A percentile compares a stretch with the other conserved stretches of the same genome.
These are phyloP conservation scores for Apostichopus japonicus DNA, from an alignment of 35 echinoderm and acorn worm species.

Conservation along the genomic window DNA sequence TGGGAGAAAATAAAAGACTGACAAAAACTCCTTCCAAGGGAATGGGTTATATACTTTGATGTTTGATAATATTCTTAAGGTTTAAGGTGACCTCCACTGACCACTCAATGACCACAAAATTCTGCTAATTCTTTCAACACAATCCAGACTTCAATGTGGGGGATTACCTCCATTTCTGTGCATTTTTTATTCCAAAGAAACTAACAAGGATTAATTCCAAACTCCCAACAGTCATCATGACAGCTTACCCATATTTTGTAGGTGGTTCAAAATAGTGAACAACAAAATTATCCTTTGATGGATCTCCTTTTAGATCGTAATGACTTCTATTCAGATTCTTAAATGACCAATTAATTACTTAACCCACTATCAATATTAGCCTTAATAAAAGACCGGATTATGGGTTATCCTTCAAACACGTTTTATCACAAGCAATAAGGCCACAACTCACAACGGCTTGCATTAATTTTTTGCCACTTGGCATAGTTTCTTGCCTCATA, in stretches of 20 bases:
- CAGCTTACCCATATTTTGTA: not conserved
- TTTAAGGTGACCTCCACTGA: not conserved
- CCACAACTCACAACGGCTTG: too few relatives aligned
- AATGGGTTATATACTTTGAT: not conserved
- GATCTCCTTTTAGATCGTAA: constrained; percentile 12
- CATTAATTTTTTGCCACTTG: too few relatives aligned
- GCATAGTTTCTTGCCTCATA: too few relatives aligned
- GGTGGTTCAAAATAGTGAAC: not conserved
- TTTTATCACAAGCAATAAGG: too few relatives aligned
- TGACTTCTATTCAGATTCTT: constrained; percentile 5
- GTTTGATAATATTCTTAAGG: not conserved
- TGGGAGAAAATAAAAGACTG: not conserved
- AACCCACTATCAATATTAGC: not conserved
- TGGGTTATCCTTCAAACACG: not conserved
- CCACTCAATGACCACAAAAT: not conserved
- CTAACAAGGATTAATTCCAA: not conserved
- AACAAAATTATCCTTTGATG: constrained; percentile 6
- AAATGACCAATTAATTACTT: constrained; percentile 51
- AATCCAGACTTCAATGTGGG: not conserved
- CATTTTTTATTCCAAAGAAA: not conserved
- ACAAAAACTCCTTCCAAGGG: not conserved
- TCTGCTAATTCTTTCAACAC: not conserved
- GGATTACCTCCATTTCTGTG: not conserved
- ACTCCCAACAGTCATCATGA: not conserved
- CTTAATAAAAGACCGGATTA: not conserved